Evolutionary conservation across 2,113 vertebrate genomes (phyloP).

Genomic region (Aramus guarauna): DNA sequence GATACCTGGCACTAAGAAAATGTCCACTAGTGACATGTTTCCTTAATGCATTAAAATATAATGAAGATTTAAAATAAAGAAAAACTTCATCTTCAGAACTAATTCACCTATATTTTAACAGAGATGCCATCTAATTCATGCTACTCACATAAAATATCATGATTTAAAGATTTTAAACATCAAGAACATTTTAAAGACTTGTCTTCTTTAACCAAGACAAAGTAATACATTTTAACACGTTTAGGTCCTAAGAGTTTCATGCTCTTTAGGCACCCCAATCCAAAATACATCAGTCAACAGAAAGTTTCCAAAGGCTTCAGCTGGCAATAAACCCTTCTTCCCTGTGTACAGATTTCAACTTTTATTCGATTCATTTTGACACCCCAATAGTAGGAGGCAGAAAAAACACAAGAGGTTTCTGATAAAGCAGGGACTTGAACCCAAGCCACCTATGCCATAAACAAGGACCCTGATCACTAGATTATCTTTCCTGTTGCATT

Average conservation of each 20-base stretch:
- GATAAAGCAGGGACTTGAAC: neutral
- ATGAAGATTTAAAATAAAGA: neutral
- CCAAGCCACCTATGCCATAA: neutral
- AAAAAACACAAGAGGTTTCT: neutral
- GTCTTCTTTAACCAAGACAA: neutral
- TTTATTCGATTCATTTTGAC: neutral
- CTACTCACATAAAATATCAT: no score
- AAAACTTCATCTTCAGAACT: neutral
- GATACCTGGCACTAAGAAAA: neutral
- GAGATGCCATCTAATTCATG: neutral
- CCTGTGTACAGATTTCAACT: neutral
- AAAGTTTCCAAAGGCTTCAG: neutral
- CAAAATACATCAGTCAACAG: neutral
- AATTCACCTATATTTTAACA: neutral
- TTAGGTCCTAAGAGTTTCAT: neutral
- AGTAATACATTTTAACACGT: neutral
- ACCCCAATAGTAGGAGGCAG: neutral
- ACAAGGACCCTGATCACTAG: neutral
- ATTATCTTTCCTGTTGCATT: neutral
- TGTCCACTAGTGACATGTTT: neutral
- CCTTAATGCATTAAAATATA: neutral
- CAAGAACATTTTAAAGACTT: neutral
- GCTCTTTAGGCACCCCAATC: neutral
- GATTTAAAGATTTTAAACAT: neutral
- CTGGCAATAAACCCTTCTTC: neutral